Evolutionary conservation across 2,888 invertebrate species (phyloP), one percentile per base, ranked within the genome.

Genomic region (Auanema sp.): DNA sequence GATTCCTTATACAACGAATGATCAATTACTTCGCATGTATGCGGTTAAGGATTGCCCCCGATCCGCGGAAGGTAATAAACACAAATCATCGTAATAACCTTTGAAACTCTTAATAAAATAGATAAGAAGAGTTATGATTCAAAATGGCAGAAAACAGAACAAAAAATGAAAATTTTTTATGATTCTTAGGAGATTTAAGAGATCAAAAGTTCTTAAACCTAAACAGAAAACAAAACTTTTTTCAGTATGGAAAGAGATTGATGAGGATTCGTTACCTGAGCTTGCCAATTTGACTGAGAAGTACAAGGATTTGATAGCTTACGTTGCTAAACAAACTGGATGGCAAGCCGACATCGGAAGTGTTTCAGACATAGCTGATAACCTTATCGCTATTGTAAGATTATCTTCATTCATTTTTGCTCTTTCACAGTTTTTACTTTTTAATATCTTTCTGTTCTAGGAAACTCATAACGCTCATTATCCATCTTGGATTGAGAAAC

Each of bases 11-110:
- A 65, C 70, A 8, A 78, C 78, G 51, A 69, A 79, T 47, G 77
- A 79, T 58, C 72, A 73, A 55, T 60, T 79, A 41, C 68, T 79
- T 6, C 59, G 79, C 50, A 79, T 78, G 78, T 79, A 79, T 64
- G 63, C 72, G 10, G 75, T 77, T 4, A 24, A 52, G n/a, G 23
- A 52, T 23, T 52, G 52, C 23, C 52, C 52, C 52, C 33, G 51
- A 10, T 25, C 47, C 3, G 53, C 40, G 11, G 52, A 52, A 23
- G 52, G 52, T 52, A 52, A 16, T 33, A 33, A 33, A 33, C 8
- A 33, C 3, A 33, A 33, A 33, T 33, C 33, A 33, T 3, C 3
- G 33, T 33, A 33, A 8, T 33, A 33, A 33, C 3, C 33, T 33
- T 33, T 33, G 33, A 33, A 3, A 8, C 33, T 33, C 8, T 8